Base-by-base conservation (phyloP, 2,113 vertebrate genomes). In the Taurulus bubalis region DNA sequence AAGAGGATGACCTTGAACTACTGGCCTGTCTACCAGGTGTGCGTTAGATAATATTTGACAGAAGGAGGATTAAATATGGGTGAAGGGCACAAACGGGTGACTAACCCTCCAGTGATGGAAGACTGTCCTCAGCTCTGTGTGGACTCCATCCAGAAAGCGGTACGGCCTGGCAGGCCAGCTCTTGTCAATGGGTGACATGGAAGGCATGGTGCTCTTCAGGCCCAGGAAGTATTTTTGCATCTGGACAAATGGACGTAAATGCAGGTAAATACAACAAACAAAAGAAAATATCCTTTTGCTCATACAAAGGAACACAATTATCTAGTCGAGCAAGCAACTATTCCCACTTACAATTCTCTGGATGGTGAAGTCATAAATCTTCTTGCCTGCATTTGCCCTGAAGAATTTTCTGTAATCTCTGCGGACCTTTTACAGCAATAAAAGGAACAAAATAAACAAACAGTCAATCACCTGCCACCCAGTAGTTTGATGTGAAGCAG, bases 381-480 rank as follows among this genome's bases (percentile, higher is more conserved):
- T 99, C 94, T 95, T 98, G 75, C 98, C 98, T 16, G 98, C 98
- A 65, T 99, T 97, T 74, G 97, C 97, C 93, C 97, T 96, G 94
- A 99, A 99, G 95, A 97, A 99, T 84, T 99, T 99, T 78, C 98
- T 95, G 94, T 99, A 99, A 55, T 99, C 98, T 87, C 97, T 96
- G 75, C 98, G 97, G 45, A 99, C 97, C 98, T 99, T 92, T 71
- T 87, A 83, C 90, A 90, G 78, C 32, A 67, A n/a, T 79, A 16
- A 18, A 59, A 32, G 3, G 75, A 71, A 83, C 10, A 12, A 42
- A 70, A 68, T 2, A 70, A 65, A 24, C 38, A 64, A 71, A n/a
- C 28, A 28, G 60, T 84, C 42, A 73, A 77, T 90, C 30, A 78
- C 7, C 51, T 26, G 10, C 0, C 15, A 8, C 0, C 6, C n/a